These are phyloP conservation scores for rabbit (Oryctolagus cuniculus) DNA, from an alignment of 2,113 vertebrate species.

Conservation along the genomic window DNA sequence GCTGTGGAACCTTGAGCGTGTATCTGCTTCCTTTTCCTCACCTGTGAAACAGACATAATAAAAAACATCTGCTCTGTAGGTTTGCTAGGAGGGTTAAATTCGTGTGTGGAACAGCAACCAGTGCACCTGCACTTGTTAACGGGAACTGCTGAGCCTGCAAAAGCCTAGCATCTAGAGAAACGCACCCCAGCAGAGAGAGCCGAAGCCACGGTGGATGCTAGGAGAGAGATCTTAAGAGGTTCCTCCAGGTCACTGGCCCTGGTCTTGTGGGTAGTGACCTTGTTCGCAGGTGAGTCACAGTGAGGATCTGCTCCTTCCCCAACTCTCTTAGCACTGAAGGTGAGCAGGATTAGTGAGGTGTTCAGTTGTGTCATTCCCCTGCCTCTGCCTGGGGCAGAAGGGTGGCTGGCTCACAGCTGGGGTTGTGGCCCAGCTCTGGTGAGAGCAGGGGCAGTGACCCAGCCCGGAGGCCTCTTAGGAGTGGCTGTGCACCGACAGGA, in stretches of 20 bases:
- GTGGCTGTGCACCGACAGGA: not conserved
- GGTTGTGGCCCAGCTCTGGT: not conserved
- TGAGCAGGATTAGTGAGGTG: conserved; percentile 65
- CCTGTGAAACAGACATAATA: not conserved
- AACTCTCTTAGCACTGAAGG: not conserved
- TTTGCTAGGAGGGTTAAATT: conserved; percentile 33
- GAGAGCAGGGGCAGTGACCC: not conserved
- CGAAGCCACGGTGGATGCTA: not conserved
- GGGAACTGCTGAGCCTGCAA: not conserved
- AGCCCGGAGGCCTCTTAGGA: not conserved
- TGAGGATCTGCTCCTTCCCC: not conserved
- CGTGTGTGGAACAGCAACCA: conserved; percentile 2
- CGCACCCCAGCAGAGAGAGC: not conserved
- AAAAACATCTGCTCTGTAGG: not conserved
- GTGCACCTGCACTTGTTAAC: not conserved
- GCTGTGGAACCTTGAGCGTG: not conserved
- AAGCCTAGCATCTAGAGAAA: not conserved
- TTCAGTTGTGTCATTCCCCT: conserved; percentile 59
- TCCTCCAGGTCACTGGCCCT: conserved; percentile 48
- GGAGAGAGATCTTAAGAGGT: not conserved
- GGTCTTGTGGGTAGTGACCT: conserved; percentile 46
- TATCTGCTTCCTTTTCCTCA: not conserved
- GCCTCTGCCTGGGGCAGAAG: conserved; percentile 29
- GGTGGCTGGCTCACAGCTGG: not conserved
- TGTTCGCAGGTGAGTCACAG: conserved; percentile 53